These are phyloP conservation scores for Nephrotoma appendiculata DNA, from an alignment of 2,888 invertebrate species.

Conservation along the genomic window DNA sequence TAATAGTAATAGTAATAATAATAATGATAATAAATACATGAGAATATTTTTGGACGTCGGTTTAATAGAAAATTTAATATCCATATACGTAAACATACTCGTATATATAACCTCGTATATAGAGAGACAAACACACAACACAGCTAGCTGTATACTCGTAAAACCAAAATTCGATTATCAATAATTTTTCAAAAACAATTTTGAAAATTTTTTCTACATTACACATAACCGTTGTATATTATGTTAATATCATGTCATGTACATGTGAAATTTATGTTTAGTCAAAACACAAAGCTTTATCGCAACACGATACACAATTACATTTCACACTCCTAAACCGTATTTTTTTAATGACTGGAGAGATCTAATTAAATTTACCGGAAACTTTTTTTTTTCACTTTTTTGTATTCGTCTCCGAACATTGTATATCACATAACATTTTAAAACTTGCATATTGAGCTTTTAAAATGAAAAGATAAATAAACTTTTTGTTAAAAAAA, in stretches of 20 bases:
- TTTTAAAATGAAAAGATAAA: background rate
- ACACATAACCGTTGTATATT: background rate
- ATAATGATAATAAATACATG: background rate
- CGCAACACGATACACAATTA: background rate
- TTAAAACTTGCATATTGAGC: background rate
- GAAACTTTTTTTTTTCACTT: background rate
- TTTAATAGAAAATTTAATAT: background rate
- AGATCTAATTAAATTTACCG: background rate
- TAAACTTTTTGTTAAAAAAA: background rate
- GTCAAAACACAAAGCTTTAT: background rate
- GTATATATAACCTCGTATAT: too few relatives aligned
- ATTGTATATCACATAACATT: background rate
- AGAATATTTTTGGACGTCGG: background rate
- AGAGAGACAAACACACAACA: too few relatives aligned
- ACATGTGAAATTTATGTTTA: background rate
- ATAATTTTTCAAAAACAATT: background rate
- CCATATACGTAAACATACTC: background rate
- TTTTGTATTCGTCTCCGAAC: background rate
- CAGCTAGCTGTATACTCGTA: background rate
- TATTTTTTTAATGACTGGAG: background rate
- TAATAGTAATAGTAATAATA: background rate
- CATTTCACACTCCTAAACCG: background rate
- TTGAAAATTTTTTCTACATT: background rate
- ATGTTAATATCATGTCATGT: background rate
- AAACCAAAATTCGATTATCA: background rate